A percentile compares a stretch with the other conserved stretches of the same genome.
These are phyloP conservation scores for Rhinatrema bivittatum DNA, from an alignment of 2,797 vertebrate species.

Conservation along the genomic window DNA sequence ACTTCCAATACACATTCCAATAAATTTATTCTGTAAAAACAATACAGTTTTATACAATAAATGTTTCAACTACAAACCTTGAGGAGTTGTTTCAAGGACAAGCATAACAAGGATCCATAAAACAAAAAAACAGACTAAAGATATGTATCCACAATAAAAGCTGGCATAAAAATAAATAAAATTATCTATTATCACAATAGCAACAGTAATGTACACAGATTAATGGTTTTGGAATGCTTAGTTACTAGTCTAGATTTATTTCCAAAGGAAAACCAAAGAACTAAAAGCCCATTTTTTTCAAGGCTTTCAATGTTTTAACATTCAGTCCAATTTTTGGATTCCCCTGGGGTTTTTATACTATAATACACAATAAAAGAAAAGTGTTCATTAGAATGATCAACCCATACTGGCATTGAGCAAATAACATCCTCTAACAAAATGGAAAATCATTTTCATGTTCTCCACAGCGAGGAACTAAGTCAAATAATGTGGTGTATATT, in stretches of 20 bases:
- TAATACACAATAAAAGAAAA: slow-evolving; percentile 48
- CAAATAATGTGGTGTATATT: slow-evolving; percentile 53
- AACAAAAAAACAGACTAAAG: slow-evolving; percentile 60
- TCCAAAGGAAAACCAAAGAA: slow-evolving; percentile 51
- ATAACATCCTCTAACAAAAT: slow-evolving; percentile 52
- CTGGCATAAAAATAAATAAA: slow-evolving; percentile 85
- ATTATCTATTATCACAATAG: slow-evolving; percentile 74
- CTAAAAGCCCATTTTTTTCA: slow-evolving; percentile 49
- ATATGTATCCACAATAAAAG: slow-evolving; percentile 67
- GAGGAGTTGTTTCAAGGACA: slow-evolving; percentile 73
- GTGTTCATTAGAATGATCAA: slow-evolving; percentile 40
- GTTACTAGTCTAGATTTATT: slow-evolving; percentile 57
- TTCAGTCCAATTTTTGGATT: slow-evolving; percentile 48
- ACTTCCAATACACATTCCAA: slow-evolving; percentile 80
- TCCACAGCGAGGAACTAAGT: slow-evolving; percentile 58
- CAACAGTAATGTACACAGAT: slow-evolving; percentile 68
- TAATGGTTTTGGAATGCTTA: slow-evolving; percentile 58
- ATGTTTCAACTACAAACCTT: slow-evolving; percentile 87
- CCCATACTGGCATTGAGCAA: slow-evolving; percentile 43
- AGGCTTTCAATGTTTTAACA: slow-evolving; percentile 44
- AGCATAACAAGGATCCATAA: slow-evolving; percentile 70
- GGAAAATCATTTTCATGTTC: slow-evolving; percentile 62
- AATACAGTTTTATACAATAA: slow-evolving; percentile 79
- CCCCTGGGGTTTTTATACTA: slow-evolving; percentile 48
- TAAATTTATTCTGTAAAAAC: slow-evolving; percentile 97